Evolutionary conservation across 2,888 invertebrate genomes (phyloP).

Genomic region (Ophion slaviceki): DNA sequence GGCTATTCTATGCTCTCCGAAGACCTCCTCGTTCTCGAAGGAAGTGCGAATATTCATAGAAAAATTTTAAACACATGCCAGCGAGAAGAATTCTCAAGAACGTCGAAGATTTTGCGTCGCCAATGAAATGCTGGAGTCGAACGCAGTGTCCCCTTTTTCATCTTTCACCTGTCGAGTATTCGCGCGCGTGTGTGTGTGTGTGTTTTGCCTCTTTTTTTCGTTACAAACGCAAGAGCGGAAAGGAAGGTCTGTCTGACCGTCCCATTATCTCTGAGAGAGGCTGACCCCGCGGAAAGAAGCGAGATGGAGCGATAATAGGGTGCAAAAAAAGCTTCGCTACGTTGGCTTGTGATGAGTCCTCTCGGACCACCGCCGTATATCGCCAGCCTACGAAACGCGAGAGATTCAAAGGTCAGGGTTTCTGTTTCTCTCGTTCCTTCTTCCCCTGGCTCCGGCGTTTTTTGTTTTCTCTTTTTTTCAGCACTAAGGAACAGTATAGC

Average conservation of each 20-base stretch:
- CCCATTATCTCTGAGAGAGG: neutral
- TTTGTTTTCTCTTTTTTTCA: conserved; percentile 13
- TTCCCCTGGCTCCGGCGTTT: conserved; percentile 4
- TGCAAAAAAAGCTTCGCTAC: conserved; percentile 55
- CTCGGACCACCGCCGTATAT: conserved; percentile 34
- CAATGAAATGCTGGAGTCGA: neutral
- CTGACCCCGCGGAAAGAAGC: conserved; percentile 51
- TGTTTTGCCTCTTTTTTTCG: conserved; percentile 18
- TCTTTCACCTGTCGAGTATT: neutral
- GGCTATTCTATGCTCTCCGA: too few species aligned
- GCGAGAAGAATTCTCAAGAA: too few species aligned
- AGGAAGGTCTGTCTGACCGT: conserved; percentile 17
- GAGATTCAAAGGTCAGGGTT: conserved; percentile 58
- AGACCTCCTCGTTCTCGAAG: too few species aligned
- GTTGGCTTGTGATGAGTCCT: conserved; percentile 31
- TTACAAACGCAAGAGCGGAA: conserved; percentile 33
- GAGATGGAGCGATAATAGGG: conserved; percentile 50
- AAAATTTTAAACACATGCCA: too few species aligned
- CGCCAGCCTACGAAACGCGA: conserved; percentile 36
- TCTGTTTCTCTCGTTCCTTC: conserved; percentile 19
- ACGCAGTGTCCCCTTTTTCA: conserved; percentile 1
- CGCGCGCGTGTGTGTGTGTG: neutral
- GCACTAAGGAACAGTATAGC: neutral
- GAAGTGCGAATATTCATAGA: too few species aligned
- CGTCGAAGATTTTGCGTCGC: too few species aligned